Base-by-base conservation (phyloP, 2,797 vertebrate genomes). In the Macropus fuliginosus region DNA sequence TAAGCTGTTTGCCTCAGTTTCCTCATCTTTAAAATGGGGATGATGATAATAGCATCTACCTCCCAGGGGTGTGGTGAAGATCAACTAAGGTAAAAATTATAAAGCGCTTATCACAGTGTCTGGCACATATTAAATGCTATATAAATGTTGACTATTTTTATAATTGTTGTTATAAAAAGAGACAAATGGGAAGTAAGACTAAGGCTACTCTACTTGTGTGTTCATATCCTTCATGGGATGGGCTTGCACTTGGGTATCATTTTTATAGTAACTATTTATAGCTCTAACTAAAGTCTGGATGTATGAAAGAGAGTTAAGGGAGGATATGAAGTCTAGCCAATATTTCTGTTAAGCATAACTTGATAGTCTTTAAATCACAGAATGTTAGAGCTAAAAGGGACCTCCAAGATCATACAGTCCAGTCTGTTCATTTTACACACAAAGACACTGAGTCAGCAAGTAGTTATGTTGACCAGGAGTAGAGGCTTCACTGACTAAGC, bases 231-330 rank as follows among this genome's bases (percentile, higher is more conserved):
- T 40, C 8, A 6, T 54, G 34, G 56, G 57, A 74, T 91, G 52
- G 57, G 9, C 29, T 46, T 92, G n/a, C 18, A 40, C 29, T 89
- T 56, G 11, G 92, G 16, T 55, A 0, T 0, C 81, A 54, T 27
- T 9, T n/a, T 18, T 81, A 40, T 81, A 46, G 40, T 46, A 24
- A 46, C 40, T 55, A 16, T 0, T 21, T 0, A 0, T 52, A 55
- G 91, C 92, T 74, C 2, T 87, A 40, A 62, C 52, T 46, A 54
- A 5, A 91, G 31, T 14, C 94, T 92, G 66, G 46, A 96, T 94
- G 89, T 54, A 55, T 92, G 56, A 54, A 92, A 56, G 50, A 1
- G n/a, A 90, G 90, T 59, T 87, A 0, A 62, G 13, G 12, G 16
- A 94, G 6, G 50, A 90, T 29, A 2, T 92, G 31, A 12, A 34